Evolutionary conservation across 2,797 vertebrate species (phyloP).

Genomic region (Schizopygopsis pylzovi): DNA sequence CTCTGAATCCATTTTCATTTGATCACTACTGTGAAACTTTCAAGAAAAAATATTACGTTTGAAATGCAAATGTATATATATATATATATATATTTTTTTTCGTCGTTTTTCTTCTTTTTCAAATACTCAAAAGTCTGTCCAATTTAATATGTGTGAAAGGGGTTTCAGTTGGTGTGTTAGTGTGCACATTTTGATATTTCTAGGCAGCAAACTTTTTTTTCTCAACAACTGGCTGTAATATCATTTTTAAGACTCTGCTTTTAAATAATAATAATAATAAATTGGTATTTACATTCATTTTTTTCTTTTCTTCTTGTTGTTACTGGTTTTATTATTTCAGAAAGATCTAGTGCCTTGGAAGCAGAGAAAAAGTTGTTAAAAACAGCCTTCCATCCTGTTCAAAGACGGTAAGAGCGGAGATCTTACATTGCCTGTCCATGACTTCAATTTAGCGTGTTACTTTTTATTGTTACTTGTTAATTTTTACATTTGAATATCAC

Average conservation of each 20-base stretch:
- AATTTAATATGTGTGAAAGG: background rate
- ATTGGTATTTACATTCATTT: conserved; percentile 60
- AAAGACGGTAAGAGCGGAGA: conserved; percentile 82
- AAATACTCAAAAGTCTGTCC: conserved; percentile 30
- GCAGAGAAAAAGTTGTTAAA: conserved; percentile 90
- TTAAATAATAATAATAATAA: conserved; percentile 52
- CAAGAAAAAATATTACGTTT: conserved; percentile 29
- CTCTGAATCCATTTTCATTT: conserved; percentile 22
- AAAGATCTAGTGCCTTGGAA: conserved; percentile 97
- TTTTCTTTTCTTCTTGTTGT: conserved; percentile 62
- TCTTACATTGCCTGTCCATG: conserved; percentile 46
- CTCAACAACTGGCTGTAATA: conserved; percentile 28
- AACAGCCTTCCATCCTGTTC: conserved; percentile 89
- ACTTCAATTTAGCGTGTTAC: conserved; percentile 35
- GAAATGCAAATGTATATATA: conserved; percentile 40
- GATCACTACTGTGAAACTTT: conserved; percentile 45
- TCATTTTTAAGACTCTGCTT: conserved; percentile 22
- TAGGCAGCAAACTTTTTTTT: conserved; percentile 39
- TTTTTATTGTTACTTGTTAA: conserved; percentile 39
- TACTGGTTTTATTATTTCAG: conserved; percentile 78
- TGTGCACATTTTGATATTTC: conserved; percentile 15
- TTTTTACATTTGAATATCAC: conserved; percentile 53
- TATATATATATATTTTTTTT: background rate
- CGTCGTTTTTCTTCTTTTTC: background rate
- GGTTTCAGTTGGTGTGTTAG: conserved; percentile 12